These are phyloP conservation scores for Pollenia angustigena DNA, from an alignment of 2,888 invertebrate genomes.

Conservation along the genomic window DNA sequence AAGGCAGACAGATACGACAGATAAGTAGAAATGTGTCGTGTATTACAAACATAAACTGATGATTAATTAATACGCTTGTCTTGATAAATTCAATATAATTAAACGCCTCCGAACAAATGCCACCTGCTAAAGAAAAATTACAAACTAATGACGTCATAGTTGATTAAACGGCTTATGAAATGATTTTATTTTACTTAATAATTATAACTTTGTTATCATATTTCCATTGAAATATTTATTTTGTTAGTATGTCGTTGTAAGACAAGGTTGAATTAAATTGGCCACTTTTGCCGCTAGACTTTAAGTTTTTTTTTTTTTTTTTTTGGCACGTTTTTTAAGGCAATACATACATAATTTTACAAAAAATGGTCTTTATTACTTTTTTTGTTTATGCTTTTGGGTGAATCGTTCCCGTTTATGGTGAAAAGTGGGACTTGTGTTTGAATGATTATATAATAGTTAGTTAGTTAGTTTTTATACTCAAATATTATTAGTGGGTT, in stretches of 20 bases:
- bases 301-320: background rate
- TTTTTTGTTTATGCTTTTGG: conserved; percentile 40
- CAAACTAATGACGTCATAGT: conserved; percentile 62
- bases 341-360: conserved; percentile 73
- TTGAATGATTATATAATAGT: conserved; percentile 61
- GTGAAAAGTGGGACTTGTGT: conserved; percentile 55
- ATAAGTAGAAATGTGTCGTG: conserved; percentile 27
- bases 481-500: conserved; percentile 35
- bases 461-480: background rate
- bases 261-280: conserved; percentile 36
- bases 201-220: background rate
- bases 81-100: conserved; percentile 26
- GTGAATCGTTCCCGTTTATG: conserved; percentile 66
- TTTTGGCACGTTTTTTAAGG: conserved; percentile 79
- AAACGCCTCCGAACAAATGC: background rate
- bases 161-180: conserved; percentile 1
- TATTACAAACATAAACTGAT: conserved; percentile 38
- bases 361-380: conserved; percentile 32
- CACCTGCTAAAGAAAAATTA: conserved; percentile 20
- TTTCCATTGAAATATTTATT: background rate
- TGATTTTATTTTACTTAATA: conserved; percentile 25
- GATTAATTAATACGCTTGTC: conserved; percentile 61
- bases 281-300: background rate
- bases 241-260: conserved; percentile 36
- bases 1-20: background rate